A percentile compares a stretch with the other conserved stretches of the same genome.
Evolutionary conservation across 2,797 vertebrate genomes (phyloP).

Genomic region (Gastrophryne carolinensis): DNA sequence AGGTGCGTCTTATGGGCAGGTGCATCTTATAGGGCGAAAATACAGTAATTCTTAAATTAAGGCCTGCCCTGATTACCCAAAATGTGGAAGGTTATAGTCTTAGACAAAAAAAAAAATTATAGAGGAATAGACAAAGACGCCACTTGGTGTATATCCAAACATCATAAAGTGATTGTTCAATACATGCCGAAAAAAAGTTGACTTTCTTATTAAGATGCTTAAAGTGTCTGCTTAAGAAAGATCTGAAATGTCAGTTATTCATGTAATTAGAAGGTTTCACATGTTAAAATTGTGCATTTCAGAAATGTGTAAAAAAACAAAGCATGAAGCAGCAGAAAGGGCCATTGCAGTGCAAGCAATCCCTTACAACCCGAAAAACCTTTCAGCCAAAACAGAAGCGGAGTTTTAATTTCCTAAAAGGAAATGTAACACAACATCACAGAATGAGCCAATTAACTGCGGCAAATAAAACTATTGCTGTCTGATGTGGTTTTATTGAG

Average conservation of each 20-base stretch:
- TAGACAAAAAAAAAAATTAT: too few relatives aligned
- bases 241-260: slow-evolving; percentile 8
- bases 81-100: too few relatives aligned
- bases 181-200: background rate
- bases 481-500: slow-evolving; percentile 10
- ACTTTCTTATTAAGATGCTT: too few relatives aligned
- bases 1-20: too few relatives aligned
- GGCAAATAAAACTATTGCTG: background rate
- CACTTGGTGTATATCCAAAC: too few relatives aligned
- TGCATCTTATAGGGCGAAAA: too few relatives aligned
- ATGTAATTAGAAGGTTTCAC: background rate
- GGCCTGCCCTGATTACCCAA: too few relatives aligned
- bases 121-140: too few relatives aligned
- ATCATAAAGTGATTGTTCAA: background rate
- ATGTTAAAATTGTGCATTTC: background rate
- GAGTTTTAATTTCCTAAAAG: slow-evolving; percentile 39
- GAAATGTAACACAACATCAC: slow-evolving; percentile 21
- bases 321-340: background rate
- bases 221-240: slow-evolving; percentile 6
- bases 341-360: background rate
- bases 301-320: background rate
- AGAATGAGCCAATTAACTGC: slow-evolving; percentile 20
- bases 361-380: background rate
- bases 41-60: too few relatives aligned
- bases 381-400: slow-evolving; percentile 8